Base-by-base conservation (phyloP, 2,797 vertebrate genomes). In the Galago senegalensis region DNA sequence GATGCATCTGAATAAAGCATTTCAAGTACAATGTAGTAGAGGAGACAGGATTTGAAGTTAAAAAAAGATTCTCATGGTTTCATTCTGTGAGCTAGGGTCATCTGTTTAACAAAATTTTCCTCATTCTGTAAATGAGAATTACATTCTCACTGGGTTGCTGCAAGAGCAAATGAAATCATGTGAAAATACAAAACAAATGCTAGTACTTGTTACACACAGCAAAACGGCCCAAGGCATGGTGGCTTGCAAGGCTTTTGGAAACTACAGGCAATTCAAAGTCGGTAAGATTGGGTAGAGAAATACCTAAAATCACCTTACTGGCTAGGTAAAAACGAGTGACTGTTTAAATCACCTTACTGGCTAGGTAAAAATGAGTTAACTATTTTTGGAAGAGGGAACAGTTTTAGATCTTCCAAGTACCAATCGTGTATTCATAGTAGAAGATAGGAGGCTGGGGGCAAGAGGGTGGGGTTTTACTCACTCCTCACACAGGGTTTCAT, bases 51-150 rank as follows among this genome's bases (percentile, higher is more conserved):
- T 79, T 18, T 61, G 60, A 34, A 94, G 37, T 53, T 27, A 3
- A 58, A 86, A 12, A 79, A 85, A 69, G 25, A 88, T 70, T 93
- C 90, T 27, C 40, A 25, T 73, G 37, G 20, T 53, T 31, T 9
- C 56, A n/a, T 53, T 70, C 69, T 86, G 63, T 72, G 84, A 88
- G 11, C 9, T 21, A 27, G n/a, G 17, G 25, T 80, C 87, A 83
- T 56, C 56, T 46, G 8, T 67, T 93, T 83, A 84, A 81, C n/a
- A 25, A 43, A 25, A 34, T 65, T 88, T 56, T 88, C 75, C 80
- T 56, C 60, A 56, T 75, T 91, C 61, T 65, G 75, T 70, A 82
- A 95, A 82, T 58, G 16, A 94, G 76, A 83, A 67, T 91, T 65
- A 60, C 25, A 65, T 49, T 60, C 79, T 79, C 46, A 53, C 31